Percentiles rank a stretch among this genome's conserved stretches.
Evolutionary conservation across 1,140 invertebrate genomes (phyloP).

Genomic region (Macrostomum lignano): DNA sequence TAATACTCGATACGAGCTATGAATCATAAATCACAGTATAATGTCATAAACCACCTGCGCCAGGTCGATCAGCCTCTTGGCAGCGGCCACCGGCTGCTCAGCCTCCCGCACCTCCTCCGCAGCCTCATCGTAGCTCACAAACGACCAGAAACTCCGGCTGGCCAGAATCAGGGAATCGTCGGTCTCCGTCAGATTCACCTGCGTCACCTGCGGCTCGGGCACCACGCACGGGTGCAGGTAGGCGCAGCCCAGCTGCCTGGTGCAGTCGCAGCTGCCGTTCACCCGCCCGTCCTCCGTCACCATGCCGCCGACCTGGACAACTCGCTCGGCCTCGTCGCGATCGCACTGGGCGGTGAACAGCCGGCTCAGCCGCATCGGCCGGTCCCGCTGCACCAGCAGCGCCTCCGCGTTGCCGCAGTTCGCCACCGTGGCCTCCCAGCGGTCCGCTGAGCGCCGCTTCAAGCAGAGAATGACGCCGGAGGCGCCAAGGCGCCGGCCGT

Average conservation of each 20-base stretch:
- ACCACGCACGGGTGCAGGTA: slow-evolving; percentile 22
- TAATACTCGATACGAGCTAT: no score
- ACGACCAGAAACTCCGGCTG: slow-evolving; percentile 21
- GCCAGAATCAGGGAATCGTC: slow-evolving; percentile 24
- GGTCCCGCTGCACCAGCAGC: slow-evolving; percentile 17
- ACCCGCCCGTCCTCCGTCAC: slow-evolving; percentile 24
- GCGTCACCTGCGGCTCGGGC: slow-evolving; percentile 16
- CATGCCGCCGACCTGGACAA: slow-evolving; percentile 20
- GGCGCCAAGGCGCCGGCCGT: slow-evolving; percentile 21
- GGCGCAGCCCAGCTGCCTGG: slow-evolving; percentile 18
- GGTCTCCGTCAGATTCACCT: slow-evolving; percentile 12
- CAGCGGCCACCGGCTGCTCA: slow-evolving; percentile 21
- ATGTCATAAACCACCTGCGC: no score
- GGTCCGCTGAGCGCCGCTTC: slow-evolving; percentile 8
- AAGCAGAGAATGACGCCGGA: slow-evolving; percentile 19
- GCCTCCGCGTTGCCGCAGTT: slow-evolving; percentile 24
- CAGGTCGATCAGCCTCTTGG: slow-evolving; percentile 23
- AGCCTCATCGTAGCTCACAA: slow-evolving; percentile 17
- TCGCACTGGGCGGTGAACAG: slow-evolving; percentile 15
- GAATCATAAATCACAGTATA: no score
- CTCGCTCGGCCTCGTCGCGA: slow-evolving; percentile 15
- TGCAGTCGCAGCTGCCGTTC: slow-evolving; percentile 17
- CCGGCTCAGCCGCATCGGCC: slow-evolving; percentile 14
- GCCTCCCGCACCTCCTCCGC: slow-evolving; percentile 16
- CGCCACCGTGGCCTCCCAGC: slow-evolving; percentile 14